A percentile compares a stretch with the other conserved stretches of the same genome.
These are phyloP conservation scores for Choristoneura fumiferana DNA, from an alignment of 1,140 invertebrate species.

Conservation along the genomic window DNA sequence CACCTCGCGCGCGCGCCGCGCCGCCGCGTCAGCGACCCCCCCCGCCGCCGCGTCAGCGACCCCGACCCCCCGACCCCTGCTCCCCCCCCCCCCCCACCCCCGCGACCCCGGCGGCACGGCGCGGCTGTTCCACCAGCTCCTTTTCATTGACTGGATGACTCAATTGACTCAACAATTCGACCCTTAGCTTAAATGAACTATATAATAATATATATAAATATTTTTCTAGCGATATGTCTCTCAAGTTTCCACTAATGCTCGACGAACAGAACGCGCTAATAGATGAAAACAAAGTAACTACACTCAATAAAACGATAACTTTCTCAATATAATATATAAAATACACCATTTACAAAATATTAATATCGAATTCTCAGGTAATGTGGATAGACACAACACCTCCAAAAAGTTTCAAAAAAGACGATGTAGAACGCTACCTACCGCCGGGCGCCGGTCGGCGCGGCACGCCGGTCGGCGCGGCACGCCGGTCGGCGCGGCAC, in stretches of 20 bases:
- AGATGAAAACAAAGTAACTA: constrained; percentile 43
- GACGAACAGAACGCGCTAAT: constrained; percentile 51
- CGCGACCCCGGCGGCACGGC: no score
- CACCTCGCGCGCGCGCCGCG: not conserved
- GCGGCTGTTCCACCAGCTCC: constrained; percentile 20
- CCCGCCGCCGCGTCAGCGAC: no score
- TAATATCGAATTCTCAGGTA: constrained; percentile 31
- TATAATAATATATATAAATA: constrained; percentile 51
- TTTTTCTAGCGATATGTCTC: constrained; percentile 66
- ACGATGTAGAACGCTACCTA: constrained; percentile 23
- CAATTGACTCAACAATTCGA: constrained; percentile 65
- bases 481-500: not conserved
- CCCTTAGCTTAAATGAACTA: constrained; percentile 53
- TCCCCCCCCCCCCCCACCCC: no score
- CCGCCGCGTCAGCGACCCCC: no score
- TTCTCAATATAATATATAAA: constrained; percentile 67
- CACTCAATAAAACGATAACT: constrained; percentile 48
- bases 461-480: no score
- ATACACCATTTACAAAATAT: constrained; percentile 70
- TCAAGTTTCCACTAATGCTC: constrained; percentile 58
- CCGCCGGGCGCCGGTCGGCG: no score
- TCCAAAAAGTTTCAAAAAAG: constrained; percentile 69
- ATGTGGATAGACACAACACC: constrained; percentile 28
- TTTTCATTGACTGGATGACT: constrained; percentile 55
- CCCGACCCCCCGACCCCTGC: no score